Base-by-base conservation (phyloP, 2,888 invertebrate species). In the Orchestes rusci region DNA sequence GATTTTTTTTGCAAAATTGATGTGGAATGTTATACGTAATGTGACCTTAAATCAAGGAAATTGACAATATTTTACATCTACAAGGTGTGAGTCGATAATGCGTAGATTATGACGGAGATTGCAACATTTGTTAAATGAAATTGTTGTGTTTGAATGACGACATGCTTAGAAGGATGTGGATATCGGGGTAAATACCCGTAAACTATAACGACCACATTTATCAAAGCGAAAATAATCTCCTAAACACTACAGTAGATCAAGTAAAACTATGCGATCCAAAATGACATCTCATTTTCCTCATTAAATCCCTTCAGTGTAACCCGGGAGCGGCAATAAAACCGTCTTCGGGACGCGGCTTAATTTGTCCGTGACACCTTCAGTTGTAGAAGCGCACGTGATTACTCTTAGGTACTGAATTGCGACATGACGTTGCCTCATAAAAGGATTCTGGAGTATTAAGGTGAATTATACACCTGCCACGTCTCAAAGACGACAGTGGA, bases 331-430 rank as follows among this genome's bases (percentile, higher is more conserved):
- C 31, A 43, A 37, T 43, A 37, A 43, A 43, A 37, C 37, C 16
- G 12, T 33, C n/a, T 30, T 31, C 31, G 12, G 20, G 31, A 20
- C 31, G 31, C 36, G 31, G 31, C 19, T 37, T 43, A 36, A 43
- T 37, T 43, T 37, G 36, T 43, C 27, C 30, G 28, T 42, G 35
- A 34, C 35, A 42, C 39, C 31, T 42, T 42, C 33, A 42, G 36
- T 30, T 36, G 31, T 31, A 43, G 31, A 3, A 38, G 32, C 37
- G 32, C 38, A 17, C 32, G 32, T 33, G 37, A 43, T 38, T 38
- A 43, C 38, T 37, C 43, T 38, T 43, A 28, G 17, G 35, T 29
- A 33, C 12, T 16, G 31, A 36, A 42, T 36, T 29, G 29, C 42
- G 35, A 33, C 42, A 43, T 16, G 43, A 30, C 13, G 13, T 19